These are phyloP conservation scores for Neoarius graeffei DNA, from an alignment of 2,113 vertebrate species.

Conservation along the genomic window DNA sequence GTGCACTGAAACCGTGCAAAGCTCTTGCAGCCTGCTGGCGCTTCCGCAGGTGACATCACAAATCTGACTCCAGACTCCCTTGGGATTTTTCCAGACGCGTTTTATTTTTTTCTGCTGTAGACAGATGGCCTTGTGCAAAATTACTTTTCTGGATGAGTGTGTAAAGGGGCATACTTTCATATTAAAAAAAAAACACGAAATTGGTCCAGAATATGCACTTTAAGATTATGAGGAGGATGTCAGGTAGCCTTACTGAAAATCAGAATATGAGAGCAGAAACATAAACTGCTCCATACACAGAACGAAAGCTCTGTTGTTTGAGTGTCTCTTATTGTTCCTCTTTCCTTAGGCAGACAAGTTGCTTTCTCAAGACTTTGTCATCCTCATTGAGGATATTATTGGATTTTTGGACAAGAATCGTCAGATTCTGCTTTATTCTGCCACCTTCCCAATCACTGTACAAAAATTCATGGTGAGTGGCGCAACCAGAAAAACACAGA, in stretches of 20 bases:
- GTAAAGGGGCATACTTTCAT: no score
- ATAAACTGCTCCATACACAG: neutral
- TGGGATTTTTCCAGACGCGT: no score
- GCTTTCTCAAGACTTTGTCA: slow-evolving; percentile 80
- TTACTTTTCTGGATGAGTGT: no score
- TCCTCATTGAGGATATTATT: slow-evolving; percentile 79
- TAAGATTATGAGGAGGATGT: neutral
- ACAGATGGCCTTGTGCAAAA: no score
- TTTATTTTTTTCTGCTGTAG: no score
- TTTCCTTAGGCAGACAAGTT: slow-evolving; percentile 77
- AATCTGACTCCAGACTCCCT: no score
- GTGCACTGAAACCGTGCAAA: no score
- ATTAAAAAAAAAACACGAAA: no score
- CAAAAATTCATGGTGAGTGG: slow-evolving; percentile 81
- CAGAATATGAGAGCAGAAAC: neutral
- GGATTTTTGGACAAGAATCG: slow-evolving; percentile 77
- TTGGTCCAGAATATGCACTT: no score
- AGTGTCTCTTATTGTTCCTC: neutral
- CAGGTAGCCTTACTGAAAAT: neutral
- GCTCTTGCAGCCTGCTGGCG: no score
- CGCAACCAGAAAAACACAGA: no score
- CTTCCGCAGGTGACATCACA: no score
- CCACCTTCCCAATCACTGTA: slow-evolving; percentile 79
- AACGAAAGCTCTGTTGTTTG: neutral
- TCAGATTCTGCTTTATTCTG: slow-evolving; percentile 80